Percentiles rank a stretch among this genome's conserved stretches.
phyloP scores from a whole-genome alignment of 2,888 invertebrate genomes.

The Agrochola macilenta region DNA sequence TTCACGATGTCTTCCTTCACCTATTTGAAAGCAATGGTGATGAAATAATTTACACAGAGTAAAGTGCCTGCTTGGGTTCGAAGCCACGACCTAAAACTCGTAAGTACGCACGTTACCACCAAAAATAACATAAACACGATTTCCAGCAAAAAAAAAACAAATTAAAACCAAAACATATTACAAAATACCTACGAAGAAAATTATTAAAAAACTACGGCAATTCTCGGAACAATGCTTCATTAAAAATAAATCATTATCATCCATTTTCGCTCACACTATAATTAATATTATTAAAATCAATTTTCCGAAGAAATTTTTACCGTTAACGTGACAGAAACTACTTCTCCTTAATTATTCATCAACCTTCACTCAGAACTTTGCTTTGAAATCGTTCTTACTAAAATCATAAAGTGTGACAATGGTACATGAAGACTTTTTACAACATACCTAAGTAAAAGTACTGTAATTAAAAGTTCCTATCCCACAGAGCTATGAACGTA shows the following conservation, averaged over 20 bases:
- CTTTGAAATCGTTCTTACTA: constrained; percentile 11
- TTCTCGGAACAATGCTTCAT: constrained; percentile 23
- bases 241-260: constrained; percentile 24
- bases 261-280: constrained; percentile 26
- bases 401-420: background rate
- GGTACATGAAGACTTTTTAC: background rate
- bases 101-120: no score
- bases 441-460: background rate
- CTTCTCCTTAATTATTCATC: constrained; percentile 28
- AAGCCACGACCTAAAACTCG: no score
- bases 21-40: no score
- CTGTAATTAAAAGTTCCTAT: background rate
- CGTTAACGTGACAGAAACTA: constrained; percentile 16
- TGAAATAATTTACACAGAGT: no score
- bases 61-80: no score
- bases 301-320: constrained; percentile 31
- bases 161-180: background rate
- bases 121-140: background rate
- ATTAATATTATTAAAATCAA: constrained; percentile 46
- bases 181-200: background rate
- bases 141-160: constrained; percentile 2
- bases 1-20: no score
- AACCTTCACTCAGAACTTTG: constrained; percentile 13
- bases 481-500: background rate
- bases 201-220: constrained; percentile 23